Evolutionary conservation across 2,797 vertebrate genomes (phyloP).

Genomic region (Picus viridis): DNA sequence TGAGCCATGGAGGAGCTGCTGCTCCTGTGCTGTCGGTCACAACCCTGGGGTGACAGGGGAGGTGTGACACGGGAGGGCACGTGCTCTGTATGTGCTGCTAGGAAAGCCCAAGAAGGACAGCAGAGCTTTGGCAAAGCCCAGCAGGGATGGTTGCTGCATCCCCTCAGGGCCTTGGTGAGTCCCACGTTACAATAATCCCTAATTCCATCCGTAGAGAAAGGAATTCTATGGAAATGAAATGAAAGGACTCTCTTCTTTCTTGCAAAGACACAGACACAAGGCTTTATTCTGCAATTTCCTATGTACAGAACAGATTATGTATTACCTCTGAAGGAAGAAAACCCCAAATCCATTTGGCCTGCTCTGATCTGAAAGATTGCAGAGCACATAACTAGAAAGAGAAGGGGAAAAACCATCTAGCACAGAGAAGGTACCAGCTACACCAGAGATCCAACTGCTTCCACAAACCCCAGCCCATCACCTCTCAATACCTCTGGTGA

Average conservation of each 20-base stretch:
- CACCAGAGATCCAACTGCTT: background rate
- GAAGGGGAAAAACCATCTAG: background rate
- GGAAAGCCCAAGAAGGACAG: fast-evolving
- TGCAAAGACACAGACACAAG: background rate
- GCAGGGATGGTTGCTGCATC: background rate
- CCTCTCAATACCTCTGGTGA: background rate
- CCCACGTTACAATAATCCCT: background rate
- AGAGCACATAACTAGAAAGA: background rate
- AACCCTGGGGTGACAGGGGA: fast-evolving
- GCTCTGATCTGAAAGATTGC: background rate
- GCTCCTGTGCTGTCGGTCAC: fast-evolving
- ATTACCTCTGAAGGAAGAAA: constrained; percentile 17
- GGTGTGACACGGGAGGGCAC: background rate
- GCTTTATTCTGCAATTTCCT: background rate
- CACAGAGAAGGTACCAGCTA: background rate
- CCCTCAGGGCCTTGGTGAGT: background rate
- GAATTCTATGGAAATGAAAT: background rate
- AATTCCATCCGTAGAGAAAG: background rate
- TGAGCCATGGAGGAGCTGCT: background rate
- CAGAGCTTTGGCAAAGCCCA: background rate
- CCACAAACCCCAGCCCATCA: background rate
- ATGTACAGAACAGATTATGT: background rate
- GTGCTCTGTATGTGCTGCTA: background rate
- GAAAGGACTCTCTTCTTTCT: background rate
- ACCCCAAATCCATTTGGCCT: background rate